Percentiles rank a stretch among this genome's conserved stretches.
Conservation (phyloP, 1,140 invertebrate species). For the Papilio glaucus region DNA sequence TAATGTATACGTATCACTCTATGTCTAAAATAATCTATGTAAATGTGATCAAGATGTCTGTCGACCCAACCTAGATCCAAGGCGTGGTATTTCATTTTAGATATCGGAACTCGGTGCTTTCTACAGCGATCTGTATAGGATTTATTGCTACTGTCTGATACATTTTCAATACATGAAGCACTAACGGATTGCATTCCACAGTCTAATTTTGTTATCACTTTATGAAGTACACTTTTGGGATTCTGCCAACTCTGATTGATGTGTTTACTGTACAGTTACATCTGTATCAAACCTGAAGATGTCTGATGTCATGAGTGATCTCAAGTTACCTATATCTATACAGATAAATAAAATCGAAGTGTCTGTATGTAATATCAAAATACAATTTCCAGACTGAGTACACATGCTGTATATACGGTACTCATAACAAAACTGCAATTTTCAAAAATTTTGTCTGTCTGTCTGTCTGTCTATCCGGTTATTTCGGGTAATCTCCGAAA, state of each 20-base stretch:
- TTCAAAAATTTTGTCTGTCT: too few species aligned
- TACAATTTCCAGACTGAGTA: too few species aligned
- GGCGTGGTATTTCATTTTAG: neutral
- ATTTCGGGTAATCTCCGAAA: too few species aligned
- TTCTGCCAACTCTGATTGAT: neutral
- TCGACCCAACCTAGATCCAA: neutral
- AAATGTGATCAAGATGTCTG: slow-evolving; percentile 6
- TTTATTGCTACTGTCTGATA: neutral
- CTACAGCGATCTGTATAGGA: neutral
- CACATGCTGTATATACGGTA: too few species aligned
- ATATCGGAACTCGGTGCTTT: neutral
- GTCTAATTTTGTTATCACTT: slow-evolving; percentile 14
- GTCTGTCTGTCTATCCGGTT: too few species aligned
- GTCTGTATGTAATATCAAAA: too few species aligned
- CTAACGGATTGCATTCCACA: slow-evolving; percentile 1
- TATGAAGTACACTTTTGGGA: slow-evolving; percentile 13
- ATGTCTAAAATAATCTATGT: neutral
- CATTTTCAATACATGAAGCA: neutral
- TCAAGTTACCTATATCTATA: too few species aligned
- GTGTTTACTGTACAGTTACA: neutral
- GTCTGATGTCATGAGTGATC: neutral
- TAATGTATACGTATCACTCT: too few species aligned
- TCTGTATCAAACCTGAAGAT: neutral
- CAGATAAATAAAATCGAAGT: too few species aligned
- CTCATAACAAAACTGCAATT: too few species aligned